Evolutionary conservation across 2,113 vertebrate species (phyloP), one percentile per base, ranked within the genome.

Genomic region (Elephas maximus): DNA sequence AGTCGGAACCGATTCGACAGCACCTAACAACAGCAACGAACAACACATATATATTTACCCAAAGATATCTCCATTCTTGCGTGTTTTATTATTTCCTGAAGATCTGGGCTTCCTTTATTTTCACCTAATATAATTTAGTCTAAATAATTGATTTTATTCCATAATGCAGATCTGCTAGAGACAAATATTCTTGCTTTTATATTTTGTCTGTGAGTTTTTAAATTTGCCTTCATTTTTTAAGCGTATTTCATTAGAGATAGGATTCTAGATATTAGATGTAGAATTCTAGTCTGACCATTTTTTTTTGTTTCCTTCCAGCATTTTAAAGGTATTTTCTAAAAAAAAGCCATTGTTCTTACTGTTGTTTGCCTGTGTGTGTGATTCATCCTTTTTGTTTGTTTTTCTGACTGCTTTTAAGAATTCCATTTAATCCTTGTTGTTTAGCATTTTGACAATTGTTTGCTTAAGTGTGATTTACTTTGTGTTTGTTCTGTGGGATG

Each of bases 61-160:
- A 69, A 33, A 86, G 69, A 57, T 78, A 77, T 44, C 12, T 76
- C 53, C 28, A 65, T 65, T 57, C 53, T 57, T 57, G 12, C 15
- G 53, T 57, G 53, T 65, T 65, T 60, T 60, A 79, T 26, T 69
- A 23, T 62, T 90, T 86, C 41, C 79, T 41, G 10, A 15, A 86
- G 37, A 87, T n/a, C 17, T 87, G 65, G 21, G 20, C 6, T 86
- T 37, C 11, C 1, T 33, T 57, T 57, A 57, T 57, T 57, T 48
- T 57, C 53, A 57, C 53, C 53, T 57, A 57, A 15, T 57, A 4
- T 57, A 57, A 57, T 81, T 80, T 88, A 92, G 45, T 18, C 1
- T 82, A 33, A 81, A 30, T 88, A 80, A 26, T 78, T 23, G 18
- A 60, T 93, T 45, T 93, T 93, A 79, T 81, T 80, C 63, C 33